These are phyloP conservation scores for Peromyscus californicus DNA, from an alignment of 2,113 vertebrate genomes.

Conservation along the genomic window DNA sequence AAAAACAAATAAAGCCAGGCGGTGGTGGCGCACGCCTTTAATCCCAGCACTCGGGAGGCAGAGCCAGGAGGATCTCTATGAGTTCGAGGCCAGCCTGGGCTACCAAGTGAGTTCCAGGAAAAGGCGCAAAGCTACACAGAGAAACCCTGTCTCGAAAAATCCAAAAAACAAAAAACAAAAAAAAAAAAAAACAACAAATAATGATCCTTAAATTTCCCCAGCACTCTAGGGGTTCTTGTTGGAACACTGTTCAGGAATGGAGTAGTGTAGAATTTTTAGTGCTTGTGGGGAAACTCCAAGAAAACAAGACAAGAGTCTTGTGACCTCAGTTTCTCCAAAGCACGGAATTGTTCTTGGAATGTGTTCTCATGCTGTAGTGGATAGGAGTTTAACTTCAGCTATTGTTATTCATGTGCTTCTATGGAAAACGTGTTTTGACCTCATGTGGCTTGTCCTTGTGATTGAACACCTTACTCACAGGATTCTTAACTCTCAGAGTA, in stretches of 20 bases:
- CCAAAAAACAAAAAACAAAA: no score
- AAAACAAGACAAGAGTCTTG: not conserved
- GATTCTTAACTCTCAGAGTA: not conserved
- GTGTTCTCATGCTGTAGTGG: not conserved
- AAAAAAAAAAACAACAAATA: not conserved
- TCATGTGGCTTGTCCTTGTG: not conserved
- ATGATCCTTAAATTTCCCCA: not conserved
- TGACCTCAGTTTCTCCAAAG: not conserved
- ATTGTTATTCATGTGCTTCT: not conserved
- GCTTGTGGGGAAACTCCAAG: not conserved
- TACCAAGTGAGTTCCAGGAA: no score
- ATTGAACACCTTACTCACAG: not conserved
- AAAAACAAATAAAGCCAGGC: not conserved
- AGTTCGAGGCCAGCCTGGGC: no score
- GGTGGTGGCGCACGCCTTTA: no score
- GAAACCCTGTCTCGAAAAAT: no score
- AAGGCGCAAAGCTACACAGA: no score
- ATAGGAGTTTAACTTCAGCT: no score
- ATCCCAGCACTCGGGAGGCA: no score
- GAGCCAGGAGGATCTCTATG: no score
- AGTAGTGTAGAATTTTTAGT: not conserved
- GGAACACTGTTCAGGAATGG: not conserved
- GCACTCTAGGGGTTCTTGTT: not conserved
- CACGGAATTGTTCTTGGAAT: not conserved
- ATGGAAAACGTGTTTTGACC: not conserved